Evolutionary conservation across 2,797 vertebrate genomes (phyloP), one percentile per base, ranked within the genome.

Genomic region (Odontamblyopus lacepedii): DNA sequence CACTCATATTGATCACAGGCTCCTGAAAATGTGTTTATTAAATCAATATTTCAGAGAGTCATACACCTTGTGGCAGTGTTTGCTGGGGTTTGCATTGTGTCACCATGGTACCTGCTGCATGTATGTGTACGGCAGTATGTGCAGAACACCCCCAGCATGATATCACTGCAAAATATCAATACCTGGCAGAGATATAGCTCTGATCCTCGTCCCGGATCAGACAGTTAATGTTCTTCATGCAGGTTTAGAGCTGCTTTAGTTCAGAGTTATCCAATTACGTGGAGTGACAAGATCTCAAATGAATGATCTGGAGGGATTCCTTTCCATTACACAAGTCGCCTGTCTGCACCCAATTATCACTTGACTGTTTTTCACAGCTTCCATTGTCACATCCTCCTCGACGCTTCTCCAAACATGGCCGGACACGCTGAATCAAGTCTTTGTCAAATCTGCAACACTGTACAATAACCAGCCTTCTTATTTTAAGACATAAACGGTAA

Each of bases 291-390:
- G 8, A 19, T 63, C 19, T 16, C 18, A 38, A 35, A 63, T 38
- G 30, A 63, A 7, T 63, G 70, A 76, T 77, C 70, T 78, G 35
- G 73, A 15, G 63, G 41, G 63, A 70, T 77, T 77, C 53, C 62
- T 69, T 78, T 71, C 70, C 60, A 19, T 72, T 56, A 63, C 61
- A 68, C 63, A 70, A 78, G 72, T 76, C 73, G 77, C 77, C 83
- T 79, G 83, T 88, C 86, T 82, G 78, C 84, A 86, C 74, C 87
- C 85, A 91, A 90, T 92, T 90, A 89, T 90, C 87, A 83, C 83
- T 79, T 83, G 70, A 74, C 71, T 64, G 67, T 77, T 79, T 80
- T 79, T 79, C 72, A 72, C 75, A 5, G 69, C 66, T 65, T 68
- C 70, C 62, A 74, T 81, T 73, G 64, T 73, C 67, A 73, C 16